These are phyloP conservation scores for Lasioglossum baleicum DNA, from an alignment of 1,140 invertebrate species.

Conservation along the genomic window DNA sequence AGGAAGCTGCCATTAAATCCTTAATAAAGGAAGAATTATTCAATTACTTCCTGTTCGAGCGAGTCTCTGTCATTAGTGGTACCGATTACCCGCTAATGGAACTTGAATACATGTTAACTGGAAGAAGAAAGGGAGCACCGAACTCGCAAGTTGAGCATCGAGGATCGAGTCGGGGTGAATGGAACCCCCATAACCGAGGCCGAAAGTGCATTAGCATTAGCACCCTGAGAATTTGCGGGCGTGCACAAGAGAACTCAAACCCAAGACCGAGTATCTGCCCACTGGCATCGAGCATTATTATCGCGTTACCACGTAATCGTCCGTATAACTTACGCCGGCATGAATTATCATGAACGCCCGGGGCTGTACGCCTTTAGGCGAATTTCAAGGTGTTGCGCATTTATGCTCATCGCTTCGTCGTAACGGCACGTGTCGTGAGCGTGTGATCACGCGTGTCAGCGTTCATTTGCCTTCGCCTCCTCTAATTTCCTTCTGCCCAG, in stretches of 20 bases:
- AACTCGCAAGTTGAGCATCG: background rate
- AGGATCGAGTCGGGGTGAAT: background rate
- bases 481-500: too few species aligned
- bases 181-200: background rate
- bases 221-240: slow-evolving; percentile 12
- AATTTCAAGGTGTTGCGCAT: slow-evolving; percentile 18
- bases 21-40: too few species aligned
- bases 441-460: background rate
- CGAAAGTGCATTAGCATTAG: background rate
- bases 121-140: background rate
- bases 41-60: background rate
- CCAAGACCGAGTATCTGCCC: background rate
- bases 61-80: background rate
- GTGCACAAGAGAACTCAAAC: background rate
- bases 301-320: slow-evolving; percentile 43
- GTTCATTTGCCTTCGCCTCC: background rate
- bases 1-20: too few species aligned
- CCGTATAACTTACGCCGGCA: slow-evolving; percentile 31
- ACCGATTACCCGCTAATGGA: background rate
- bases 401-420: background rate
- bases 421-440: slow-evolving; percentile 12
- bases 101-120: background rate
- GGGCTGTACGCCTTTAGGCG: background rate
- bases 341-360: slow-evolving; percentile 50
- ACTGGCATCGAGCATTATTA: slow-evolving; percentile 38